Conservation (phyloP, 2,797 vertebrate genomes). For the Fundulus diaphanus region DNA sequence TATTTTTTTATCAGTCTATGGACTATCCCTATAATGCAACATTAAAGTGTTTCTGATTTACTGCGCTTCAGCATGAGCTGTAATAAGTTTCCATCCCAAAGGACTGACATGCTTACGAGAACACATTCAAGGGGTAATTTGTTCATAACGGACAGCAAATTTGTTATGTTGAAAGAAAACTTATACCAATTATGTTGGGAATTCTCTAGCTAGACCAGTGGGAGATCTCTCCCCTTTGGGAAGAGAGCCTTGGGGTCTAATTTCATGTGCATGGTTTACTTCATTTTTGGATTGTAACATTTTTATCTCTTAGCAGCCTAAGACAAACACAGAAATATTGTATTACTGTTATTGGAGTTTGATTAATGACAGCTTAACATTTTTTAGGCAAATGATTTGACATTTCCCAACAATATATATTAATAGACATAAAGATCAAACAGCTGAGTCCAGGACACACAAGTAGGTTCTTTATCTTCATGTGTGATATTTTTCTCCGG, state of each 20-base stretch:
- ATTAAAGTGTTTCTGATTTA: background rate
- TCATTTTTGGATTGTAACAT: background rate
- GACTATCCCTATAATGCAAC: background rate
- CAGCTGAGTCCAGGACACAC: background rate
- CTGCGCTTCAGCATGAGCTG: background rate
- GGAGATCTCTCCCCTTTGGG: background rate
- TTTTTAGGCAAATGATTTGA: background rate
- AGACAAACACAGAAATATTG: background rate
- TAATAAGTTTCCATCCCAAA: background rate
- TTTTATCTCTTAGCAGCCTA: background rate
- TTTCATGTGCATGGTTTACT: background rate
- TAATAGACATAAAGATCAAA: background rate
- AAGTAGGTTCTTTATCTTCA: background rate
- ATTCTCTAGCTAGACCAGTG: background rate
- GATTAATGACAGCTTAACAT: too few species aligned
- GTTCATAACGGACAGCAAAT: background rate
- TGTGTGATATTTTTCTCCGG: background rate
- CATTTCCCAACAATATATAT: background rate
- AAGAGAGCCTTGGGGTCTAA: background rate
- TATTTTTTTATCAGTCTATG: background rate
- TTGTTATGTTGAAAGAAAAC: background rate
- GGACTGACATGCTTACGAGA: background rate
- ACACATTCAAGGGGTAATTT: background rate
- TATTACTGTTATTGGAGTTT: background rate
- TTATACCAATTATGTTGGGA: background rate